phyloP scores from a whole-genome alignment of 2,797 vertebrate genomes.

The Pseudochirops cupreus region DNA sequence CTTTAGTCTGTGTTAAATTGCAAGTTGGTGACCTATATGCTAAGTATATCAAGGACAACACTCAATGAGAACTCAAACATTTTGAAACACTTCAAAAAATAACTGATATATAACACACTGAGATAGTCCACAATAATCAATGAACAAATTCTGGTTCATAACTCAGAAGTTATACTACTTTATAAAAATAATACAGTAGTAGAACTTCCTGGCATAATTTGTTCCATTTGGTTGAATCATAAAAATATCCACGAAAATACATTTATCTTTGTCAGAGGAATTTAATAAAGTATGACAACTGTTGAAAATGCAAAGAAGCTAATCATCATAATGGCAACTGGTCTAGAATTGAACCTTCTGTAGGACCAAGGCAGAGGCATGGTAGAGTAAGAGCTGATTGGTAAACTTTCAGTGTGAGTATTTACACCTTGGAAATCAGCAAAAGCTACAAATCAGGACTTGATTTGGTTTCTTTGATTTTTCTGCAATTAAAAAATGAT shows the following conservation, averaged over 20 bases:
- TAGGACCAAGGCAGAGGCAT: neutral
- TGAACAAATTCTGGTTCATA: neutral
- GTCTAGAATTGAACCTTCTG: neutral
- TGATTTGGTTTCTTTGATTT: neutral
- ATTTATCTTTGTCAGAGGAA: neutral
- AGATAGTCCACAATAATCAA: conserved; percentile 3
- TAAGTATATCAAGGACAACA: neutral
- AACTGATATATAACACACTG: neutral
- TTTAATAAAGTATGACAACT: neutral
- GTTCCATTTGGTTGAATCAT: neutral
- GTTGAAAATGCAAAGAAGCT: neutral
- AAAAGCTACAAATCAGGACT: neutral
- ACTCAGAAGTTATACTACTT: neutral
- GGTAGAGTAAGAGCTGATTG: neutral
- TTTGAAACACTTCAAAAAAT: conserved; percentile 34
- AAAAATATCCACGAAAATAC: neutral
- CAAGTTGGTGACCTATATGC: neutral
- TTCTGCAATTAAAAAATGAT: neutral
- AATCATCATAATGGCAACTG: neutral
- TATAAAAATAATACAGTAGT: conserved; percentile 5
- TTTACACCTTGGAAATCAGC: neutral
- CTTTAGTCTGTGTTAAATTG: neutral
- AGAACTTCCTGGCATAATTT: neutral
- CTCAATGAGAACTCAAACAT: conserved; percentile 7
- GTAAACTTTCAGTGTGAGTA: neutral